These are phyloP conservation scores for Stictonetta naevosa DNA, from an alignment of 2,113 vertebrate species.

Conservation along the genomic window DNA sequence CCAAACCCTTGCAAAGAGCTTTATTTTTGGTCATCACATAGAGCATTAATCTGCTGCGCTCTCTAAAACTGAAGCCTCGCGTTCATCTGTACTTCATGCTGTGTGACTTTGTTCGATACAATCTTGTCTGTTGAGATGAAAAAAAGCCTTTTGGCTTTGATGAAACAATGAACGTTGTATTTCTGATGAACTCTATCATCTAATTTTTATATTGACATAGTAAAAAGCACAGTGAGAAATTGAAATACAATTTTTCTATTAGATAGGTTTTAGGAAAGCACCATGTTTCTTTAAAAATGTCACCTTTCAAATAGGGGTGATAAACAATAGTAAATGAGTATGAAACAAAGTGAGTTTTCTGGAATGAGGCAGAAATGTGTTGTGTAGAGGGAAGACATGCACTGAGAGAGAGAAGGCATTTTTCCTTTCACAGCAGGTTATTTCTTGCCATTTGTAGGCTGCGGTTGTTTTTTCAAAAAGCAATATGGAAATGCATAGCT, in stretches of 20 bases:
- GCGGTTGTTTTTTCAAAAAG: background rate
- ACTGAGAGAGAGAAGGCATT: background rate
- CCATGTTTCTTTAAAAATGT: background rate
- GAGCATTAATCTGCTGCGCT: background rate
- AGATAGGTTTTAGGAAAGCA: background rate
- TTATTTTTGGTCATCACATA: background rate
- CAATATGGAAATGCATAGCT: background rate
- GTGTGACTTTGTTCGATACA: background rate
- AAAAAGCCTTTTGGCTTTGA: background rate
- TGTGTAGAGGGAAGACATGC: background rate
- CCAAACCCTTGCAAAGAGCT: background rate
- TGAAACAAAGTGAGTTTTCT: conserved; percentile 39
- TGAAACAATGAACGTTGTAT: background rate
- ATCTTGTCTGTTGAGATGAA: background rate
- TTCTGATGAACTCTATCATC: background rate
- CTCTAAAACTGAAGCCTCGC: background rate
- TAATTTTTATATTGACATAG: background rate
- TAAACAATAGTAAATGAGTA: background rate
- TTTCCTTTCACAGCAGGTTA: conserved; percentile 19
- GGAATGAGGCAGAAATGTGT: conserved; percentile 11
- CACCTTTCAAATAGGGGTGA: background rate
- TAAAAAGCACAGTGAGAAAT: conserved; percentile 10
- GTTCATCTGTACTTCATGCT: background rate
- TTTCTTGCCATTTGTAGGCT: conserved; percentile 29
- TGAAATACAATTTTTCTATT: background rate